Evolutionary conservation across 2,888 invertebrate species (phyloP).

Genomic region (Leptodirus hochenwartii): DNA sequence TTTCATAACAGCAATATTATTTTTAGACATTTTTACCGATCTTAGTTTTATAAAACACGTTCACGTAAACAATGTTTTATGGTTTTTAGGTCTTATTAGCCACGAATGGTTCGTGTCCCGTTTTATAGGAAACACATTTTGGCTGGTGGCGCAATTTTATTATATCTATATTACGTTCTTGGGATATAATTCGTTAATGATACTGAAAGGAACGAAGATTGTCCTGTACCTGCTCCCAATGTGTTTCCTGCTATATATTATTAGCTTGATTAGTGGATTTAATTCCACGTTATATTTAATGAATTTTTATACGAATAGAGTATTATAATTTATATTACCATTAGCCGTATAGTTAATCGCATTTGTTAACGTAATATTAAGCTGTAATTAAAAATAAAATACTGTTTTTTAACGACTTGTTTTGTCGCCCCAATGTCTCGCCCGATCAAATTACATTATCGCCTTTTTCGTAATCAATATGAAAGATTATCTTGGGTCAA

Average conservation of each 20-base stretch:
- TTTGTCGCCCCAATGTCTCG: too few species aligned
- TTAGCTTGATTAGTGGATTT: slow-evolving; percentile 59
- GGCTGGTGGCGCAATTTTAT: slow-evolving; percentile 79
- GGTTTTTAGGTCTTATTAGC: slow-evolving; percentile 53
- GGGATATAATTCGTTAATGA: slow-evolving; percentile 84
- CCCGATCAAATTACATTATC: too few species aligned
- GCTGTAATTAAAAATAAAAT: too few species aligned
- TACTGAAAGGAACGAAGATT: slow-evolving; percentile 66
- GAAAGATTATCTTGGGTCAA: too few species aligned
- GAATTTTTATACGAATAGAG: slow-evolving; percentile 67
- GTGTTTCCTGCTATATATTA: slow-evolving; percentile 56
- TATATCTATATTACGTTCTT: slow-evolving; percentile 95
- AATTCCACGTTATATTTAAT: slow-evolving; percentile 72
- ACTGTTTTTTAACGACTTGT: too few species aligned
- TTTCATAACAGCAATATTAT: too few species aligned
- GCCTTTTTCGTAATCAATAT: too few species aligned
- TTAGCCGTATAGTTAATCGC: too few species aligned
- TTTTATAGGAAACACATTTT: slow-evolving; percentile 81
- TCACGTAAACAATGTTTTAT: slow-evolving; percentile 10
- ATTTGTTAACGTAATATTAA: too few species aligned
- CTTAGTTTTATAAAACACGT: too few species aligned
- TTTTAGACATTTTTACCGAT: background rate
- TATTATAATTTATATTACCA: slow-evolving; percentile 33
- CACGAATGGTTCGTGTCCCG: slow-evolving; percentile 61
- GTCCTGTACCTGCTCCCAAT: slow-evolving; percentile 72